phyloP scores from a whole-genome alignment of 2,113 vertebrate species.

The Anguilla japonica region DNA sequence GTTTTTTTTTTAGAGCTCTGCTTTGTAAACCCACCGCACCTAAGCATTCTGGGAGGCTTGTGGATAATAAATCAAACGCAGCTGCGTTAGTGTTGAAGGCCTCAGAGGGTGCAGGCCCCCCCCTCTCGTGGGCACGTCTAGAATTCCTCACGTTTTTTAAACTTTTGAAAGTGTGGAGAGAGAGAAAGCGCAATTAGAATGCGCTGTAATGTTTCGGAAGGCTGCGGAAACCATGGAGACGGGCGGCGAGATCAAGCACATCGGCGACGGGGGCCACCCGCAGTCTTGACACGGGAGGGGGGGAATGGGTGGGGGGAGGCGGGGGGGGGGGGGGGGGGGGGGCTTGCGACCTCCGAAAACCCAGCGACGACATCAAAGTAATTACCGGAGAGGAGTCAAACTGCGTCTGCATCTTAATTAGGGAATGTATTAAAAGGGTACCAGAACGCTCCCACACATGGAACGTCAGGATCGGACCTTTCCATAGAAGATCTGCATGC shows the following conservation, averaged over 20 bases:
- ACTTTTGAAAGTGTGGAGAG: not conserved
- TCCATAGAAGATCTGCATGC: not conserved
- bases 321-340: not conserved
- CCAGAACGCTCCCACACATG: not conserved
- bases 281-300: too few species aligned
- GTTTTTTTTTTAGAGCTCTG: too few species aligned
- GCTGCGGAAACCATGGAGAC: not conserved
- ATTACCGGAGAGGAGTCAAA: not conserved
- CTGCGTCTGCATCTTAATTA: constrained; percentile 1
- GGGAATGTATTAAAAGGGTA: not conserved
- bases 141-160: too few species aligned
- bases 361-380: not conserved
- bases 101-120: not conserved
- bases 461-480: not conserved
- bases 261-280: not conserved
- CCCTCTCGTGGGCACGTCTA: too few species aligned
- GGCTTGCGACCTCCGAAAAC: not conserved
- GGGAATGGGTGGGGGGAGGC: too few species aligned
- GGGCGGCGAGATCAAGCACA: not conserved
- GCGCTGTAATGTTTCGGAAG: not conserved
- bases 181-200: not conserved
- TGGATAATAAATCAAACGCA: not conserved
- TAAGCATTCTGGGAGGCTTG: not conserved
- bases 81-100: not conserved
- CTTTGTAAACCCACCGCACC: not conserved